A percentile compares a stretch with the other conserved stretches of the same genome.
These are phyloP conservation scores for Papilio gigon DNA, from an alignment of 2,888 invertebrate genomes.

Conservation along the genomic window DNA sequence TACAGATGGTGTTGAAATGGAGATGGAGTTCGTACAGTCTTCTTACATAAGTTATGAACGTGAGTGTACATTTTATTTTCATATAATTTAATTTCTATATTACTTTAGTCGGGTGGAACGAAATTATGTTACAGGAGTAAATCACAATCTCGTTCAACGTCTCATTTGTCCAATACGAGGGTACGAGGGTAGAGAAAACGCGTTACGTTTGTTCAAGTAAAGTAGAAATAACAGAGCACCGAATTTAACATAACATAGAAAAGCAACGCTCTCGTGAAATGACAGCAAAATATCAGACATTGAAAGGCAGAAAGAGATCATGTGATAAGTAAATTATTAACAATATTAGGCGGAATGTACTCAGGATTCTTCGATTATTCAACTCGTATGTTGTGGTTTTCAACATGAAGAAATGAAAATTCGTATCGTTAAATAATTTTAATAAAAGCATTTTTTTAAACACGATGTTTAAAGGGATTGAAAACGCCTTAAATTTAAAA, in stretches of 20 bases:
- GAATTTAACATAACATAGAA: constrained; percentile 59
- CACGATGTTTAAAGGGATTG: too few relatives aligned
- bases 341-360: constrained; percentile 54
- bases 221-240: constrained; percentile 52
- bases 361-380: constrained; percentile 21
- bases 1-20: too few relatives aligned
- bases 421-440: neutral
- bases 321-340: constrained; percentile 68
- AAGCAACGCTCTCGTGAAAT: constrained; percentile 48
- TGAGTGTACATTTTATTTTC: neutral
- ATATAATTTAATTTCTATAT: constrained; percentile 2
- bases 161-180: constrained; percentile 44
- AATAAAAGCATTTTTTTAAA: neutral
- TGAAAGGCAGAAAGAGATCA: constrained; percentile 53
- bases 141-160: constrained; percentile 34
- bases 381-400: neutral
- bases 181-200: constrained; percentile 37
- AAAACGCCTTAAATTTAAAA: too few relatives aligned
- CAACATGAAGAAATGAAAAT: neutral
- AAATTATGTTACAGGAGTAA: constrained; percentile 16
- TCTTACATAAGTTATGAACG: neutral
- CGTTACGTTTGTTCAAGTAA: constrained; percentile 52
- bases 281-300: constrained; percentile 59
- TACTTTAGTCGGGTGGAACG: neutral
- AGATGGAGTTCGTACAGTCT: too few relatives aligned